Evolutionary conservation across 2,797 vertebrate species (phyloP), one percentile per base, ranked within the genome.

Genomic region (Antennarius maculatus): DNA sequence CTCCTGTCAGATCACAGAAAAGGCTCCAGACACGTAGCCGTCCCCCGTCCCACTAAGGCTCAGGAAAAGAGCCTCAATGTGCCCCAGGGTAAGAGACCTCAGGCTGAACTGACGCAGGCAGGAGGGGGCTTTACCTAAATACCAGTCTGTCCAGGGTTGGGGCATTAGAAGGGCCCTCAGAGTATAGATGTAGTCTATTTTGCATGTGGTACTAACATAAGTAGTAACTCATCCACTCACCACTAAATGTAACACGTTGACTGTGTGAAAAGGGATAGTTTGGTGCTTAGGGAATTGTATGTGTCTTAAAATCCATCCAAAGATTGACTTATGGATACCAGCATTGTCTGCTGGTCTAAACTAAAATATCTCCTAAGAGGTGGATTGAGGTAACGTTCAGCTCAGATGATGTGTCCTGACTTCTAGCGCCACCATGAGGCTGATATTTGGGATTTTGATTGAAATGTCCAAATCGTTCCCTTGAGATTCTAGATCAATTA

Each of bases 1-100:
- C 94, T 96, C 85, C 94, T 96, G 89, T 94, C 95, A 93, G 96
- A 95, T 92, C 95, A 96, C 90, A 93, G 91, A 80, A 90, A 93
- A 91, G 93, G 91, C 88, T 91, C 83, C 11, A 91, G 90, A 90
- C 86, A 89, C 56, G 78, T 88, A 83, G 86, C 89, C 81, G 89
- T 93, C 92, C 93, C 94, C 93, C 91, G 93, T 92, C 72, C 52
- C 79, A 14, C 56, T 71, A 86, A 81, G 84, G 94, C 93, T 71
- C 93, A 94, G 84, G 95, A 96, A 94, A 95, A 97, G 94, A 94
- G 91, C 70, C 92, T 93, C 79, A 94, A 94, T 93, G 92, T 94
- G 71, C 82, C 91, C 76, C 92, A 93, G 93, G 94, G 94, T 94
- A 94, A 94, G 94, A 94, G 79, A 88, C 79, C 69, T 84, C 77